A percentile compares a stretch with the other conserved stretches of the same genome.
Conservation (phyloP, 2,888 invertebrate species). For the Calameuta idolon region DNA sequence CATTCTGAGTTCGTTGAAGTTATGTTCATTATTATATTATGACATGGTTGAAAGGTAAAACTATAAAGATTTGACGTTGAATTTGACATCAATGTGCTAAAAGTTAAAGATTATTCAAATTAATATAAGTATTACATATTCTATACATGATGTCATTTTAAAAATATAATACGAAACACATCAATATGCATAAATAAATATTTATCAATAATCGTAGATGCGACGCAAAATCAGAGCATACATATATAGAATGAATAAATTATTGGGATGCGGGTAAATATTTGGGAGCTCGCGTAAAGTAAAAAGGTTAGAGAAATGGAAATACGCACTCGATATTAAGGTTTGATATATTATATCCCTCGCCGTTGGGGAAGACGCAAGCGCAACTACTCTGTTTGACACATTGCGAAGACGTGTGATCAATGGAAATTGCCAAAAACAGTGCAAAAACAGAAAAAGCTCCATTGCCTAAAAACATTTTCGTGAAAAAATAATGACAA, state of each 20-base stretch:
- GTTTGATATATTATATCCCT: constrained; percentile 49
- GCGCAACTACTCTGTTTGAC: constrained; percentile 46
- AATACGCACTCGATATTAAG: constrained; percentile 32
- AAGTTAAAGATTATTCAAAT: not conserved
- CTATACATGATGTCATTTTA: too few relatives aligned
- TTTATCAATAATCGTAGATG: not conserved
- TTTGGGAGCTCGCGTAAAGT: not conserved
- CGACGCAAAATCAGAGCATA: not conserved
- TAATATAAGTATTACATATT: not conserved
- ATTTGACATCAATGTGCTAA: not conserved
- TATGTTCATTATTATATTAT: not conserved
- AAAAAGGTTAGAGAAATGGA: constrained; percentile 30
- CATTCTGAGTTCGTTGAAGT: not conserved
- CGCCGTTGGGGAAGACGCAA: constrained; percentile 56
- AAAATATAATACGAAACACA: too few relatives aligned
- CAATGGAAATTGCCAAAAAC: not conserved
- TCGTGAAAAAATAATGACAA: constrained; percentile 4
- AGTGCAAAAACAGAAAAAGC: not conserved
- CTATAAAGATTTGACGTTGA: not conserved
- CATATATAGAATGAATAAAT: not conserved
- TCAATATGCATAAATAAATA: not conserved
- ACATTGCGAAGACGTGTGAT: constrained; percentile 39
- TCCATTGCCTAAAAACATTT: not conserved
- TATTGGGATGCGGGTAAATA: not conserved
- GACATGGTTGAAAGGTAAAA: not conserved